Evolutionary conservation across 64 coral and sea anemone genomes (phyloP), one percentile per base, ranked within the genome.

Genomic region (Pocillopora verrucosa): DNA sequence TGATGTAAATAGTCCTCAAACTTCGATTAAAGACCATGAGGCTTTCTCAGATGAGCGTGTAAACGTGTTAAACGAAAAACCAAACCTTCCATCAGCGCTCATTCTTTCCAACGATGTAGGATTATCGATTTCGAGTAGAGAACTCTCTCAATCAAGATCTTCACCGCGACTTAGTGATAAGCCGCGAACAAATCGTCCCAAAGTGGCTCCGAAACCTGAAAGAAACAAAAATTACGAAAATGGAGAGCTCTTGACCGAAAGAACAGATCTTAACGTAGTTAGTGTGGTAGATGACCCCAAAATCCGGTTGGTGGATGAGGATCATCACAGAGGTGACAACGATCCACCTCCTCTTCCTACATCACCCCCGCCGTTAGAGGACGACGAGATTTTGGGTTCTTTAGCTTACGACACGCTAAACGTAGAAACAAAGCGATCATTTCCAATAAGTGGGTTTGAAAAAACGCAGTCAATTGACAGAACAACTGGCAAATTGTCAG

Each of bases 331-430:
- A 65, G 38, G 34, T 83, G 30, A 64, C 6, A 13, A 63, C 9
- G 37, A 70, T 51, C 82, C 82, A 12, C 82, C 82, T 16, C 82
- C 82, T 70, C 56, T 84, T 9, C 82, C 82, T 56, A 51, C 82
- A 22, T 84, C 82, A 2, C 63, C 63, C 15, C 82, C 82, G 3
- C 82, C 82, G 51, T 70, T 84, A 65, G 82, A 84, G 11, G 65
- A 70, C 62, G 75, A 56, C 17, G 75, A 69, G 22, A 25, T 77
- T 56, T 77, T 45, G 17, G 13, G 36, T 77, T 77, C 75, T 77
- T 38, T 56, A 45, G 16, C 75, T 10, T 56, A 77, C 19, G 34
- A 72, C 41, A 84, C 80, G 30, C 22, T 57, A 22, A 41, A 6
- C 16, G 13, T 17, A 24, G 82, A 84, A 56, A 17, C 1, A n/a